phyloP scores from a whole-genome alignment of 2,797 vertebrate species.

The Schizopygopsis pylzovi region DNA sequence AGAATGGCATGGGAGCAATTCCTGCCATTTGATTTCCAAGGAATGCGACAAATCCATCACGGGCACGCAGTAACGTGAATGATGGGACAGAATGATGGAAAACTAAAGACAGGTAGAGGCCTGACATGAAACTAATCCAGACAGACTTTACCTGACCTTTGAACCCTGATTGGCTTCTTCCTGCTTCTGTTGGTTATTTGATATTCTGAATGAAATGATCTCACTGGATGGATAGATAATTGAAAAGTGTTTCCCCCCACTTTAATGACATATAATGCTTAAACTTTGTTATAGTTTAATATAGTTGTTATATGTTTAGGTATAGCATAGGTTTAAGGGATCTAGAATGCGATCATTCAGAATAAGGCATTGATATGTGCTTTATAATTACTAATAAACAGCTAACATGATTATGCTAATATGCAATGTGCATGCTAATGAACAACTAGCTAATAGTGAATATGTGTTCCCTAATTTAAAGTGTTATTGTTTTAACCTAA shows the following conservation, averaged over 20 bases:
- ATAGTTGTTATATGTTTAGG: too few species aligned
- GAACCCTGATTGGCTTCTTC: constrained; percentile 19
- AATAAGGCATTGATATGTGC: not conserved
- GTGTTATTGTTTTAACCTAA: not conserved
- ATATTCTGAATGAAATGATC: constrained; percentile 30
- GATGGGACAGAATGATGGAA: constrained; percentile 29
- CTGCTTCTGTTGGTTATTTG: constrained; percentile 17
- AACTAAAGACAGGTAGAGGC: constrained; percentile 26
- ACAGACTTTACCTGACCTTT: constrained; percentile 24
- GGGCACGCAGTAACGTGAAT: constrained; percentile 28
- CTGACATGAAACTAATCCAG: constrained; percentile 31
- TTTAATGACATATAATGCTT: not conserved
- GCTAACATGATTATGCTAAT: not conserved
- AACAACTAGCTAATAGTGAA: not conserved
- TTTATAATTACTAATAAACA: not conserved
- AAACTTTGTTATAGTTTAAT: not conserved
- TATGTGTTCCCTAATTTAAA: not conserved
- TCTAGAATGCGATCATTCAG: not conserved
- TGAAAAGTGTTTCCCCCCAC: not conserved
- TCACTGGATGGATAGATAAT: not conserved
- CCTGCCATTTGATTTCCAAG: constrained; percentile 56
- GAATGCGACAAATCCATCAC: constrained; percentile 74
- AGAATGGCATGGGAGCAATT: constrained; percentile 53
- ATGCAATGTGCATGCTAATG: not conserved
- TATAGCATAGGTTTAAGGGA: too few species aligned